Conservation (phyloP, 2,113 vertebrate genomes). For the Daubentonia madagascariensis region DNA sequence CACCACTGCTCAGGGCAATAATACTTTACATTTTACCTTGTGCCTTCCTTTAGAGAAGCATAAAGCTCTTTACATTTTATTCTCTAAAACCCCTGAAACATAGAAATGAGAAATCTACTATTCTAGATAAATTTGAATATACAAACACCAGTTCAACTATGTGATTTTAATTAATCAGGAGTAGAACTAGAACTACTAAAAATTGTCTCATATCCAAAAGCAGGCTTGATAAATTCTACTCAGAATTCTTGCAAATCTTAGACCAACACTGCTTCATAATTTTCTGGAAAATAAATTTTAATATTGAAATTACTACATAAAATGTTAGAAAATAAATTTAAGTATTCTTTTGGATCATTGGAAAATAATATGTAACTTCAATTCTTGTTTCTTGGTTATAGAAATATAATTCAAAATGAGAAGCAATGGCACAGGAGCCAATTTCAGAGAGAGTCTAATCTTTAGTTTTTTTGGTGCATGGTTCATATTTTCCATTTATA, state of each 20-base stretch:
- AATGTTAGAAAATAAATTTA: neutral
- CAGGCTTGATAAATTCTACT: neutral
- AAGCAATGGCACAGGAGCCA: neutral
- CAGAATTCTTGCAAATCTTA: neutral
- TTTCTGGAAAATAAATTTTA: conserved; percentile 19
- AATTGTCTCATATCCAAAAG: neutral
- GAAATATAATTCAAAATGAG: conserved; percentile 34
- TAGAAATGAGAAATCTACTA: neutral
- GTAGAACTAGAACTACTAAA: neutral
- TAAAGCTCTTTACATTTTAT: neutral
- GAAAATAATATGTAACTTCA: neutral
- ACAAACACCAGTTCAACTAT: neutral
- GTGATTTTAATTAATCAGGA: neutral
- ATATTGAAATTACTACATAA: neutral
- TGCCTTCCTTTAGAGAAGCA: neutral
- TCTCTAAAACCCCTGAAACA: neutral
- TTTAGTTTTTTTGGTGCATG: conserved; percentile 10
- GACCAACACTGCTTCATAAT: neutral
- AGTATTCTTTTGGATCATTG: neutral
- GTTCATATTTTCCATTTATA: conserved; percentile 58
- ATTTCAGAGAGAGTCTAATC: neutral
- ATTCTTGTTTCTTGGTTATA: conserved; percentile 10
- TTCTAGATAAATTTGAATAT: conserved; percentile 12
- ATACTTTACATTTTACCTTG: neutral
- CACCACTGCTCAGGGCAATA: neutral